Conservation (phyloP, 2,888 invertebrate genomes). For the Teleogryllus oceanicus region DNA sequence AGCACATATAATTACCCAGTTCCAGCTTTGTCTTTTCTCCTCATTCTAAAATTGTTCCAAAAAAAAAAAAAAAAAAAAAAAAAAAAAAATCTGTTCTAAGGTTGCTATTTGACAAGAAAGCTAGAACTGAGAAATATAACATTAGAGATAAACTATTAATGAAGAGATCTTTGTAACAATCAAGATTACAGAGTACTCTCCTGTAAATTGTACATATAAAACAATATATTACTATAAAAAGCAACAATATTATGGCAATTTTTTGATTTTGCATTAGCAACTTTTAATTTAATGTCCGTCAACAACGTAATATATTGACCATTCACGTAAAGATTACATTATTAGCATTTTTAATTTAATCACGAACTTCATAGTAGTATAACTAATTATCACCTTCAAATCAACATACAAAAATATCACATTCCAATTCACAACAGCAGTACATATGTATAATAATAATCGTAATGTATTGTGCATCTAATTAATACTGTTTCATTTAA, state of each 20-base stretch:
- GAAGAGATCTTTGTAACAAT: neutral
- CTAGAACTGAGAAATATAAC: too few species aligned
- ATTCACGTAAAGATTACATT: neutral
- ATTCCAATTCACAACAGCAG: conserved; percentile 6
- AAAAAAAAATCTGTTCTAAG: too few species aligned
- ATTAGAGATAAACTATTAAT: too few species aligned
- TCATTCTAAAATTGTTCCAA: too few species aligned
- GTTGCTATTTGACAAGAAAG: too few species aligned
- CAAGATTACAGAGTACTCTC: neutral
- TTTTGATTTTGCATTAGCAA: too few species aligned
- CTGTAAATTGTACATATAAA: neutral
- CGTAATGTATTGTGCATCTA: neutral
- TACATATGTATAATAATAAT: neutral
- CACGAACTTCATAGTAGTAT: neutral
- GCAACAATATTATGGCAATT: neutral
- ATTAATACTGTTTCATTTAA: neutral
- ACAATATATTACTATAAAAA: conserved; percentile 1
- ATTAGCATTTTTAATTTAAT: neutral
- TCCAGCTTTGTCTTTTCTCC: too few species aligned
- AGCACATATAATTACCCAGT: too few species aligned
- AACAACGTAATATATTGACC: neutral
- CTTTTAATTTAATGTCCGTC: neutral
- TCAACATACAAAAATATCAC: conserved; percentile 18
- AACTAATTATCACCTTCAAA: neutral
- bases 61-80: too few species aligned